Evolutionary conservation across 2,888 invertebrate genomes (phyloP).

Genomic region (Cylloceria caligata): DNA sequence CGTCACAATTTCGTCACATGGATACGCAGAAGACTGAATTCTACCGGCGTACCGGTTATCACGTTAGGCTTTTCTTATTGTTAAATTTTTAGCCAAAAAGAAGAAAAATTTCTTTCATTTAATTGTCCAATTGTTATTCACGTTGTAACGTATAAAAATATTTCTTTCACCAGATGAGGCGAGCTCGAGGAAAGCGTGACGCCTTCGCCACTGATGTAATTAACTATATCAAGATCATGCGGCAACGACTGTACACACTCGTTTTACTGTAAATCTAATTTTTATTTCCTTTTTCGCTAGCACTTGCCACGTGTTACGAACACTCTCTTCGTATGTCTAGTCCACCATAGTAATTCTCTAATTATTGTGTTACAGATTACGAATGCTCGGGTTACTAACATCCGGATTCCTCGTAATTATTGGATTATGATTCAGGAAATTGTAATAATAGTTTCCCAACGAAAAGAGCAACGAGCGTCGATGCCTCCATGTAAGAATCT

Average conservation of each 20-base stretch:
- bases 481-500: too few relatives aligned
- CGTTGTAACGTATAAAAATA: not conserved
- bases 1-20: too few relatives aligned
- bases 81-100: too few relatives aligned
- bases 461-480: not conserved
- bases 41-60: too few relatives aligned
- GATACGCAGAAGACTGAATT: too few relatives aligned
- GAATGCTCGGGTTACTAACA: not conserved
- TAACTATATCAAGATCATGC: slow-evolving; percentile 22
- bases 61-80: too few relatives aligned
- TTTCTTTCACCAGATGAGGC: not conserved
- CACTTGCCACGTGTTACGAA: not conserved
- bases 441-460: not conserved
- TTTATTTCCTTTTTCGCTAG: not conserved
- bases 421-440: not conserved
- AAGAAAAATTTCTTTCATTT: too few relatives aligned
- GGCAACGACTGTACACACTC: not conserved
- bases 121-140: too few relatives aligned
- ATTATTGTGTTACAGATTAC: slow-evolving; percentile 35
- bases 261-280: slow-evolving; percentile 1
- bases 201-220: slow-evolving; percentile 12
- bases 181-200: slow-evolving; percentile 60
- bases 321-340: not conserved
- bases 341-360: not conserved
- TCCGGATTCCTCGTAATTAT: slow-evolving; percentile 16